A percentile compares a stretch with the other conserved stretches of the same genome.
Conservation (phyloP, 1,140 invertebrate genomes). For the Magallana gigas region DNA sequence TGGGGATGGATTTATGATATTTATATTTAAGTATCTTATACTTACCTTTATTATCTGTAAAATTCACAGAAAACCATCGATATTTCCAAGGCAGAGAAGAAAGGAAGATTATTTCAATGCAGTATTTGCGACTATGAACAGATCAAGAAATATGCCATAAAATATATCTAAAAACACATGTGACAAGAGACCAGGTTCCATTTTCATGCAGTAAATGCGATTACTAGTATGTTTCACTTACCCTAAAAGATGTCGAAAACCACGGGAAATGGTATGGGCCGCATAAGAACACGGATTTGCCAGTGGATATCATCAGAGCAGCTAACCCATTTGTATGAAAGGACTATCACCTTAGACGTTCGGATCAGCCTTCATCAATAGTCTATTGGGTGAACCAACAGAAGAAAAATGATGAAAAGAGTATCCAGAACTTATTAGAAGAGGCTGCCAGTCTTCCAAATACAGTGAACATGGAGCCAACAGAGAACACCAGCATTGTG, state of each 20-base stretch:
- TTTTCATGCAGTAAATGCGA: not conserved
- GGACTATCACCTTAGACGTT: too few species aligned
- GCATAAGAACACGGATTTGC: not conserved
- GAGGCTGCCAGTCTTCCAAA: too few species aligned
- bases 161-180: not conserved
- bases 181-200: not conserved
- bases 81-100: not conserved
- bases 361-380: too few species aligned
- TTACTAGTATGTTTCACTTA: not conserved
- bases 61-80: not conserved
- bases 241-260: not conserved
- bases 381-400: too few species aligned
- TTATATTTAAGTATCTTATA: too few species aligned
- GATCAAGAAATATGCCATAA: not conserved
- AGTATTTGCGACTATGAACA: not conserved
- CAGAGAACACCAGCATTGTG: too few species aligned
- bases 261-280: not conserved
- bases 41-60: not conserved
- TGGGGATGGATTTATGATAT: too few species aligned
- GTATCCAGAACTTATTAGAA: too few species aligned
- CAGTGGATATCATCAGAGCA: not conserved
- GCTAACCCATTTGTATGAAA: not conserved
- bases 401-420: too few species aligned
- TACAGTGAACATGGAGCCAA: too few species aligned
- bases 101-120: not conserved